Conservation (phyloP, 2,888 invertebrate species). For the Temnothorax rugatulus region DNA sequence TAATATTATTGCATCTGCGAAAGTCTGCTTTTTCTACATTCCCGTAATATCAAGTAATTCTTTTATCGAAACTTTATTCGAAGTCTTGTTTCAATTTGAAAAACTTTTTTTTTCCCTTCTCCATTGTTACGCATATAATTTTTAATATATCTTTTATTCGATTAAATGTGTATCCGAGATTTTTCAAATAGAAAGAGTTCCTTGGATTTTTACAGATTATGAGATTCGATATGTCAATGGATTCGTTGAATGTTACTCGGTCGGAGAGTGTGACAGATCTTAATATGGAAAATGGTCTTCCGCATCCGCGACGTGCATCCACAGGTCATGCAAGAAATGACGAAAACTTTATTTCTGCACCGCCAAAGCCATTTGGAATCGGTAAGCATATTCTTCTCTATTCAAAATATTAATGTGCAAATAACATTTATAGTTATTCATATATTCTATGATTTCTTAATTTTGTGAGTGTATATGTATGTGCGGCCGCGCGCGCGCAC, state of each 20-base stretch:
- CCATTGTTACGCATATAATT: not conserved
- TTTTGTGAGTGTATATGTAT: conserved; percentile 7
- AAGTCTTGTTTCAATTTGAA: not conserved
- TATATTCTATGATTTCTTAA: conserved; percentile 73
- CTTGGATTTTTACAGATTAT: conserved; percentile 89
- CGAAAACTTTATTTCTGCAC: conserved; percentile 86
- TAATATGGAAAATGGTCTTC: conserved; percentile 88
- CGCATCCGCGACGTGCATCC: conserved; percentile 81
- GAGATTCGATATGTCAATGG: conserved; percentile 93
- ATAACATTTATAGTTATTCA: conserved; percentile 35
- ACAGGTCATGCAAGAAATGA: conserved; percentile 82
- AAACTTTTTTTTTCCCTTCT: not conserved
- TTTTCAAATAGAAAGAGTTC: conserved; percentile 5
- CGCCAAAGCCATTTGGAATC: conserved; percentile 93
- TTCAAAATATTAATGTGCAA: conserved; percentile 24
- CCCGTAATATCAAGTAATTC: not conserved
- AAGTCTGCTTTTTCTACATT: conserved; percentile 15
- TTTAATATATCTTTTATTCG: not conserved
- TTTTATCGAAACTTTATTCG: not conserved
- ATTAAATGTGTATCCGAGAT: not conserved
- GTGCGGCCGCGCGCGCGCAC: too few relatives aligned
- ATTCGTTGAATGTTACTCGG: conserved; percentile 92
- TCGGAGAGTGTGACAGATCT: conserved; percentile 95
- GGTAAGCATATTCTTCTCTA: conserved; percentile 89
- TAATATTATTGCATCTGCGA: conserved; percentile 30